Evolutionary conservation across 2,113 vertebrate genomes (phyloP), one percentile per base, ranked within the genome.

Genomic region (Loxodonta africana): DNA sequence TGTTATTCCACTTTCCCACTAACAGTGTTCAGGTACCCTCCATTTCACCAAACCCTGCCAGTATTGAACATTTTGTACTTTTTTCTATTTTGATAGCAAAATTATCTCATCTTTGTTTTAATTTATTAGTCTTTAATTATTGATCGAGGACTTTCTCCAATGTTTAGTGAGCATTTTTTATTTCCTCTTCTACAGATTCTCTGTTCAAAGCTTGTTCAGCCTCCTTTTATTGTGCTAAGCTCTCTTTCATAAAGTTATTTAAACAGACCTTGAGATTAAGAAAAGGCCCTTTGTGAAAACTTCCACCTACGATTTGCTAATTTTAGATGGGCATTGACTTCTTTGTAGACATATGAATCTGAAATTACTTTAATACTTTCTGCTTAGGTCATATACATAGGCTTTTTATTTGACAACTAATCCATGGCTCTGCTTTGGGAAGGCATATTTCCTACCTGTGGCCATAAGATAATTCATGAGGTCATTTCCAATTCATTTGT

Each of bases 391-490:
- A 96, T 90, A 90, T 86, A 74, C 73, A 88, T 83, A 69, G 78
- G 67, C n/a, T 83, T 97, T 97, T 97, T 89, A 93, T 97, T 97
- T 96, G 94, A 95, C 95, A 95, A 90, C 44, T 95, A 97, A 97
- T 97, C 97, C 82, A 88, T 97, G 95, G 63, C 44, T 33, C n/a
- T 48, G 87, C 88, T 95, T 92, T 74, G 84, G 95, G 62, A 93
- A 96, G 63, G 86, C 82, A 80, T 96, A 82, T 95, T 96, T 98
- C 73, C 63, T 95, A 67, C 77, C 67, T 76, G 62, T 95, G 94
- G 62, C 87, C 57, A 53, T 30, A 95, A 74, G 92, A 92, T 95
- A 96, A 97, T 96, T 83, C 60, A 96, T 94, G 90, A 97, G 77
- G 73, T 94, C 53, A 95, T 96, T 97, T 97, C 78, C 90, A 96